These are phyloP conservation scores for Tupaia tana DNA, from an alignment of 2,113 vertebrate genomes.

Conservation along the genomic window DNA sequence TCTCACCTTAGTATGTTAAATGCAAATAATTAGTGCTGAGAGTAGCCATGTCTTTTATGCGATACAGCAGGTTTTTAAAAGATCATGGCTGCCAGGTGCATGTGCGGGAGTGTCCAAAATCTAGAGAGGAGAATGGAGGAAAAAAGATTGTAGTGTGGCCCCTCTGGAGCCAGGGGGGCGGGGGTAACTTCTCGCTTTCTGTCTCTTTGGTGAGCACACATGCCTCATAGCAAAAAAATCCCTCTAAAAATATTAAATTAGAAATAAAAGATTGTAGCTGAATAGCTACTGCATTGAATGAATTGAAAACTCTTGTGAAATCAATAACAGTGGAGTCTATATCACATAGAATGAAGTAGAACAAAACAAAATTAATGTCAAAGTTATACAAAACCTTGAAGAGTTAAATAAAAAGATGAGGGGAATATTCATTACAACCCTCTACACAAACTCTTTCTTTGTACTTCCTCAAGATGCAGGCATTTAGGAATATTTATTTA, in stretches of 20 bases:
- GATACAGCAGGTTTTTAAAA: background rate
- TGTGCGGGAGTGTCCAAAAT: no score
- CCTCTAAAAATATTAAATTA: no score
- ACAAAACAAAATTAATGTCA: background rate
- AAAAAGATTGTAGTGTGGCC: no score
- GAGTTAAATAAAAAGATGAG: background rate
- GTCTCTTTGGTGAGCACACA: no score
- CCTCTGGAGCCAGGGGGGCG: no score
- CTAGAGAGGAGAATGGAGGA: no score
- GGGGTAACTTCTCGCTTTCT: no score
- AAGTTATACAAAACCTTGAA: background rate
- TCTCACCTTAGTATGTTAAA: background rate
- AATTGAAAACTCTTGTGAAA: background rate
- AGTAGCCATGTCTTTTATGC: background rate
- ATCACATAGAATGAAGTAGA: background rate
- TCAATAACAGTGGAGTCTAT: background rate
- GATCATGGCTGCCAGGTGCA: background rate
- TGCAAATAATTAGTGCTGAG: background rate
- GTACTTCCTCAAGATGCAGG: background rate
- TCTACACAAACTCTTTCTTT: background rate
- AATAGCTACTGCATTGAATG: background rate
- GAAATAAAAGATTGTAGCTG: background rate
- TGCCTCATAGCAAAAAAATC: no score
- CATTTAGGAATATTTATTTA: background rate
- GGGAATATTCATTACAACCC: background rate